Base-by-base conservation (phyloP, 1,140 invertebrate genomes). In the Procambarus clarkii region DNA sequence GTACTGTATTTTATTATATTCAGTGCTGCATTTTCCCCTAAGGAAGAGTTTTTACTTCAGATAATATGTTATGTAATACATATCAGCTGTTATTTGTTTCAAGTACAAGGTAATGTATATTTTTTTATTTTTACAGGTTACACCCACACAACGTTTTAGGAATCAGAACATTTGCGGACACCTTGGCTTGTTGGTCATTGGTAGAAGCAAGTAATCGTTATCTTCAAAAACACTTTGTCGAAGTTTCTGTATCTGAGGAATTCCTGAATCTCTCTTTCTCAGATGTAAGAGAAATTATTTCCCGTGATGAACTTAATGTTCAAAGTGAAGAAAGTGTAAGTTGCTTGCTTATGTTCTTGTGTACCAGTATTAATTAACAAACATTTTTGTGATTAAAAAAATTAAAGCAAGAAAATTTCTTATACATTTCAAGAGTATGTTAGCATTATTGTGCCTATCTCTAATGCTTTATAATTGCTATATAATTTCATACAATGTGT, bases 81-180 rank as follows among this genome's bases (percentile, higher is more conserved):
- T 54, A 54, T 7, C 13, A 54, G 50, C 50, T 54, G 34, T 13
- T 54, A 54, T 54, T 54, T 9, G 50, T 54, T 54, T 54, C 13
- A 13, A 34, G 8, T 54, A 54, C 50, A 54, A 69, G 4, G 13
- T 69, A 18, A 69, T n/a, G 13, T n/a, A 18, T 69, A 69, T 69
- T 69, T 69, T 34, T 21, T 8, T 54, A 54, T 92, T 87, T 8
- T 93, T 94, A 80, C 94, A 97, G 97, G 93, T 96, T 98, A 93
- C 96, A 97, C 93, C 97, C 97, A 0, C 96, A 97, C 89, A 98
- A 98, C 95, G 97, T 97, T n/a, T 94, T 98, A 82, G 97, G 97
- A 3, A 97, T 98, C 78, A 95, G 97, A 69, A 95, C 96, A 77
- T 98, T 98, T 95, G 97, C 97, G 11, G 97, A 98, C 93, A 97